Conservation (phyloP, 2,888 invertebrate genomes). For the Cantharis nigra region DNA sequence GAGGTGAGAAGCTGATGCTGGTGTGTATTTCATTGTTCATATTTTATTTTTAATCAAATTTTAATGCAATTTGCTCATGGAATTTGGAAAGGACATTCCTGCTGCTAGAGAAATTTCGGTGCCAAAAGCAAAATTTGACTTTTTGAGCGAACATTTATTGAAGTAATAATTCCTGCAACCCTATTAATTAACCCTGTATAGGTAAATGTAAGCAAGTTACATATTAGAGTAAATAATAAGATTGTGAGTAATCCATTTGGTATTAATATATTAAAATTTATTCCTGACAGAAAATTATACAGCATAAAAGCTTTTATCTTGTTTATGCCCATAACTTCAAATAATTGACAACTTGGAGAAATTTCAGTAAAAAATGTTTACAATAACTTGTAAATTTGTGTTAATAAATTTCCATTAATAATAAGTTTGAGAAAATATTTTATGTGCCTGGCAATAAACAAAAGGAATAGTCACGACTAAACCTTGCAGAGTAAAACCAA, state of each 20-base stretch:
- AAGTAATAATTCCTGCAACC: too few relatives aligned
- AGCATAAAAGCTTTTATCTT: not conserved
- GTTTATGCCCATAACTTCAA: not conserved
- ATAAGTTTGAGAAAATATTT: slow-evolving; percentile 11
- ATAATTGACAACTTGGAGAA: slow-evolving; percentile 1
- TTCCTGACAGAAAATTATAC: not conserved
- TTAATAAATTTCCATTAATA: slow-evolving; percentile 20
- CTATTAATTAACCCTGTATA: too few relatives aligned
- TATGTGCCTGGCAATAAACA: slow-evolving; percentile 15
- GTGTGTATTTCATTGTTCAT: too few relatives aligned
- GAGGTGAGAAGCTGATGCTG: too few relatives aligned
- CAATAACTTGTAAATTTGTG: not conserved
- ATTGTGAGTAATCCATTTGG: not conserved
- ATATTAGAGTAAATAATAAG: not conserved
- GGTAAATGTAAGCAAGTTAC: not conserved
- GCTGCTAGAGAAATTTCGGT: too few relatives aligned
- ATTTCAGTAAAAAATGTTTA: not conserved
- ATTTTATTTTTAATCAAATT: too few relatives aligned
- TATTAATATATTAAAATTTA: not conserved
- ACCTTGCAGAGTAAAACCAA: slow-evolving; percentile 13
- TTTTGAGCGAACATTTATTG: too few relatives aligned
- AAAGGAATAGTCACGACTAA: slow-evolving; percentile 19
- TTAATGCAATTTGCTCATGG: too few relatives aligned
- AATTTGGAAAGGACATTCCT: too few relatives aligned
- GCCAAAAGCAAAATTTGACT: too few relatives aligned